A percentile compares a stretch with the other conserved stretches of the same genome.
These are phyloP conservation scores for Apodemia zela DNA, from an alignment of 2,888 invertebrate genomes.

Conservation along the genomic window DNA sequence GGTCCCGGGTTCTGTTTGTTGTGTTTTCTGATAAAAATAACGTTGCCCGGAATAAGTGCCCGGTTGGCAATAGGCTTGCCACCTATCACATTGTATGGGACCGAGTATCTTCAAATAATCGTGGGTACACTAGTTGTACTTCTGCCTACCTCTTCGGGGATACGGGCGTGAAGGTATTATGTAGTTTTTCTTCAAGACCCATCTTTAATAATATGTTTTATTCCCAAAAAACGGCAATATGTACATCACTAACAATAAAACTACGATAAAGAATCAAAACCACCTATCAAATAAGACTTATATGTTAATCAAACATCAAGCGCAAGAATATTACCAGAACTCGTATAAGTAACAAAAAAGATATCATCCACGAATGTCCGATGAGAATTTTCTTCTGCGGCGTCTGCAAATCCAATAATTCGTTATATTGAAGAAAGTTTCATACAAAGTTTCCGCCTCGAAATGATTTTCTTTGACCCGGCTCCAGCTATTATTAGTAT, in stretches of 20 bases:
- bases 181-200: too few species aligned
- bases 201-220: too few species aligned
- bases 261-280: constrained; percentile 27
- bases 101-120: too few species aligned
- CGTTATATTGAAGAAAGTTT: constrained; percentile 72
- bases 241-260: constrained; percentile 22
- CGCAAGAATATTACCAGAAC: constrained; percentile 37
- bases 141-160: too few species aligned
- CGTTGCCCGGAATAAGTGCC: too few species aligned
- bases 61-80: too few species aligned
- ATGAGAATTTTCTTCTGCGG: constrained; percentile 50
- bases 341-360: constrained; percentile 45
- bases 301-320: constrained; percentile 40
- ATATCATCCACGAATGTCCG: constrained; percentile 56
- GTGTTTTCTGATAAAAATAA: too few species aligned
- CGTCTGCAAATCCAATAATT: constrained; percentile 70
- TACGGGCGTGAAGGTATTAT: too few species aligned
- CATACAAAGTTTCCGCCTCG: constrained; percentile 54
- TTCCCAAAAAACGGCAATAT: neutral
- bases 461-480: constrained; percentile 67
- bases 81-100: too few species aligned
- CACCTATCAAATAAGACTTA: constrained; percentile 29
- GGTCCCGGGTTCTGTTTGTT: too few species aligned
- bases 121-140: too few species aligned
- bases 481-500: constrained; percentile 58